These are phyloP conservation scores for Drosophila sucinea DNA, from an alignment of 1,140 invertebrate genomes.

Conservation along the genomic window DNA sequence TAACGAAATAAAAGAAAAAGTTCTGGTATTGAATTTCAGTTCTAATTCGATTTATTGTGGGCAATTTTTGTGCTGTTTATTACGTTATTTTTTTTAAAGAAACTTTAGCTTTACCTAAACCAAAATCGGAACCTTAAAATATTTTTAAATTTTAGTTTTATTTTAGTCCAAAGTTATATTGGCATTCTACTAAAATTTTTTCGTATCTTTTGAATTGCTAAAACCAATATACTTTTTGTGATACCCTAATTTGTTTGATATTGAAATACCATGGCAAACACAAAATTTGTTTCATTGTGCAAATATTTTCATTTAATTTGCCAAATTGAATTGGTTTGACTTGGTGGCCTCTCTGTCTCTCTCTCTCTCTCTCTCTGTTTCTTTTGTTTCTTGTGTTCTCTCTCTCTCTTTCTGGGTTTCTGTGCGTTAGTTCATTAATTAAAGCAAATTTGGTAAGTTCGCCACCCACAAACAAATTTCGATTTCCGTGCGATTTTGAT, in stretches of 20 bases:
- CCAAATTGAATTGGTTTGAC: slow-evolving; percentile 48
- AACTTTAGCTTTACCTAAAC: too few relatives aligned
- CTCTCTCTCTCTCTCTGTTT: background rate
- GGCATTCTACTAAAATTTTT: background rate
- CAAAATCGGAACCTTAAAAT: too few relatives aligned
- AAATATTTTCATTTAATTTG: slow-evolving; percentile 72
- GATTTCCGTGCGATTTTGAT: slow-evolving; percentile 73
- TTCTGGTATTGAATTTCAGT: too few relatives aligned
- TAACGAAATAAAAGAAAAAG: too few relatives aligned
- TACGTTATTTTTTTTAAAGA: too few relatives aligned
- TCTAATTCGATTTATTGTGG: too few relatives aligned
- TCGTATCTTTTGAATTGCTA: too few relatives aligned
- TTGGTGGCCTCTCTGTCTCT: slow-evolving; percentile 19
- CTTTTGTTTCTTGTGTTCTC: background rate
- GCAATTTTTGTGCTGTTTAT: too few relatives aligned
- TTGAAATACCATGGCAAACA: slow-evolving; percentile 23
- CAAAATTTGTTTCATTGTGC: slow-evolving; percentile 51
- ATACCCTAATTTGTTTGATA: slow-evolving; percentile 15
- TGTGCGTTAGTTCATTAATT: slow-evolving; percentile 63
- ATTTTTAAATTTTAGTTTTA: too few relatives aligned
- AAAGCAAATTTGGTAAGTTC: slow-evolving; percentile 46
- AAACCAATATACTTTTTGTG: background rate
- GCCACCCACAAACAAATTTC: slow-evolving; percentile 60
- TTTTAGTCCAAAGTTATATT: too few relatives aligned
- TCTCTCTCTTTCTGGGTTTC: background rate